Evolutionary conservation across 2,888 invertebrate species (phyloP), one percentile per base, ranked within the genome.

Genomic region (Pachymerium ferrugineum): DNA sequence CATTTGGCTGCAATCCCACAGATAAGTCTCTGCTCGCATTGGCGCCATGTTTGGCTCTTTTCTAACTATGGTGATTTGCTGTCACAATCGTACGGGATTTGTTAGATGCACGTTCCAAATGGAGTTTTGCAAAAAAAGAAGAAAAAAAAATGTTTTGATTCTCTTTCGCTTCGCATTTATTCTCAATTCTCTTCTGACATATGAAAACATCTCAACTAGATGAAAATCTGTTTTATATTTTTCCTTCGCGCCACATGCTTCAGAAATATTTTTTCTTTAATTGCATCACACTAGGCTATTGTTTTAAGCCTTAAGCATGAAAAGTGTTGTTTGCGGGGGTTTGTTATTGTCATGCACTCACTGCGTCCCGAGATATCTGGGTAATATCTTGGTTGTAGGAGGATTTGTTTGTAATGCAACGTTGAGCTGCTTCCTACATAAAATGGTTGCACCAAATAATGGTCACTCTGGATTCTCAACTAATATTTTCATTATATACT

Each of bases 1-100:
- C 62, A 62, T 62, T 62, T 62, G 62, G 62, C 62, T 62, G 62
- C 62, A 62, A 62, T 62, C 62, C 62, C 62, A 62, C 28, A 62
- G 62, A 62, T 62, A 62, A 62, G 62, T 62, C n/a, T n/a, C 28
- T 62, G 62, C 62, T 62, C 62, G 28, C 28, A 28, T 62, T 62
- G 62, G 62, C 62, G 62, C 62, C 62, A 62, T 62, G 62, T 62
- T 62, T 62, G 62, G 62, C 62, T 62, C 62, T 62, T 28, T 62
- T 62, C 25, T 62, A n/a, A 54, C 62, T 10, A 14, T 62, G 62
- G 28, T 62, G 62, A 62, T 62, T 62, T 62, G 62, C 62, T 62
- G 62, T 28, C 62, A 62, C 22, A 62, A 62, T 62, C 62, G 25
- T 62, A 28, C 62, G 28, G 25, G 62, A 62, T 62, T 62, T 62